phyloP scores from a whole-genome alignment of 2,888 invertebrate genomes.

The Drosophila kambysellisi region DNA sequence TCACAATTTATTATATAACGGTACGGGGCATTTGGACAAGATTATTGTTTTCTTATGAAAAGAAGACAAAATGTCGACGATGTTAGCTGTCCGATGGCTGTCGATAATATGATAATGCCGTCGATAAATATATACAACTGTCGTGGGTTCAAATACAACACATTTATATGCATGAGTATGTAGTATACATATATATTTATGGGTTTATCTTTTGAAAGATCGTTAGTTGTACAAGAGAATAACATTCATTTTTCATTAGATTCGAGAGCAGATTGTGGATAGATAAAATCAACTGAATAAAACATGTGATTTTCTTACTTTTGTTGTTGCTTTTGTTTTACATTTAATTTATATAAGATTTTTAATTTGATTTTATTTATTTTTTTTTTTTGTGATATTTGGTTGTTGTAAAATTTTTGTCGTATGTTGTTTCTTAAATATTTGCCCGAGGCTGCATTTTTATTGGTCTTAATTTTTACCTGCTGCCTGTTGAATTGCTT shows the following conservation, averaged over 20 bases:
- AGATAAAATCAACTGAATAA: constrained; percentile 1
- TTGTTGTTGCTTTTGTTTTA: constrained; percentile 21
- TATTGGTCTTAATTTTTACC: constrained; percentile 74
- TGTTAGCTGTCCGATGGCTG: constrained; percentile 71
- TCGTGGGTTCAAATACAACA: constrained; percentile 19
- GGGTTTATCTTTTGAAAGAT: constrained; percentile 64
- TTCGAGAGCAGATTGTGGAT: constrained; percentile 44
- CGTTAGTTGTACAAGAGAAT: constrained; percentile 54
- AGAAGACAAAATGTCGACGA: constrained; percentile 74
- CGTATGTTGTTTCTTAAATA: constrained; percentile 20
- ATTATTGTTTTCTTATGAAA: constrained; percentile 60
- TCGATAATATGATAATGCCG: constrained; percentile 72
- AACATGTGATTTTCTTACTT: neutral
- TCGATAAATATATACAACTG: constrained; percentile 54
- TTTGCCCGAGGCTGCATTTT: constrained; percentile 62
- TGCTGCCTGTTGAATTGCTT: constrained; percentile 61
- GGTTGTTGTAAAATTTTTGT: neutral
- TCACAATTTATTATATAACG: constrained; percentile 78
- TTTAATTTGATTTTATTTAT: constrained; percentile 10
- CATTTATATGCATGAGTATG: constrained; percentile 3
- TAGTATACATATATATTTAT: constrained; percentile 21
- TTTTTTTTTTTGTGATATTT: constrained; percentile 3
- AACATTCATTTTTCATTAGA: constrained; percentile 62
- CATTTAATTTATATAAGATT: constrained; percentile 40
- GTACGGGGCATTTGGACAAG: constrained; percentile 34